Conservation (phyloP, 2,888 invertebrate genomes). For the Gisinianus flammeolus region DNA sequence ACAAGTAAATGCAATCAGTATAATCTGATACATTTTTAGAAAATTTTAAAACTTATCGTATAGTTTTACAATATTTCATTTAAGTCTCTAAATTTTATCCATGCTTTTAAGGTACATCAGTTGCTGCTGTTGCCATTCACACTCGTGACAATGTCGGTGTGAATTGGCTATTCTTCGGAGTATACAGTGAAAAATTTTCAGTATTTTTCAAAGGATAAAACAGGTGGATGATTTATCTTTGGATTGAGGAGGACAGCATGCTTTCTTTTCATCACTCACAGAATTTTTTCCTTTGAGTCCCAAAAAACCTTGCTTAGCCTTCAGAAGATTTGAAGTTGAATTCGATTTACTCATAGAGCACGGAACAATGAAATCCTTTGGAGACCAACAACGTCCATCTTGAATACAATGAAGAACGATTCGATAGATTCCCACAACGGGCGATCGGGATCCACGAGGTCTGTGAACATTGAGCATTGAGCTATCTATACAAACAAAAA, state of each 20-base stretch:
- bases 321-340: constrained; percentile 24
- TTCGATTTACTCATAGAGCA: constrained; percentile 13
- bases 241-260: background rate
- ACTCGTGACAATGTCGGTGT: too few relatives aligned
- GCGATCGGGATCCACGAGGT: constrained; percentile 69
- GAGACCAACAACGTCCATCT: constrained; percentile 45
- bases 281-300: background rate
- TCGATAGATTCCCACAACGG: constrained; percentile 74
- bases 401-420: constrained; percentile 68
- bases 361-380: constrained; percentile 39
- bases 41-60: too few relatives aligned
- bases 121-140: too few relatives aligned
- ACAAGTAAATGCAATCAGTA: too few relatives aligned
- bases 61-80: too few relatives aligned
- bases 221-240: constrained; percentile 5
- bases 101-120: too few relatives aligned
- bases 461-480: constrained; percentile 66
- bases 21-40: too few relatives aligned
- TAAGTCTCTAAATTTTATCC: too few relatives aligned
- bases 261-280: background rate
- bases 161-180: too few relatives aligned
- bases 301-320: background rate
- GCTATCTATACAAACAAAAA: background rate
- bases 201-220: constrained; percentile 7
- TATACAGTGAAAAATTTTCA: too few relatives aligned